These are phyloP conservation scores for Fulica atra DNA, from an alignment of 2,113 vertebrate species.

Conservation along the genomic window DNA sequence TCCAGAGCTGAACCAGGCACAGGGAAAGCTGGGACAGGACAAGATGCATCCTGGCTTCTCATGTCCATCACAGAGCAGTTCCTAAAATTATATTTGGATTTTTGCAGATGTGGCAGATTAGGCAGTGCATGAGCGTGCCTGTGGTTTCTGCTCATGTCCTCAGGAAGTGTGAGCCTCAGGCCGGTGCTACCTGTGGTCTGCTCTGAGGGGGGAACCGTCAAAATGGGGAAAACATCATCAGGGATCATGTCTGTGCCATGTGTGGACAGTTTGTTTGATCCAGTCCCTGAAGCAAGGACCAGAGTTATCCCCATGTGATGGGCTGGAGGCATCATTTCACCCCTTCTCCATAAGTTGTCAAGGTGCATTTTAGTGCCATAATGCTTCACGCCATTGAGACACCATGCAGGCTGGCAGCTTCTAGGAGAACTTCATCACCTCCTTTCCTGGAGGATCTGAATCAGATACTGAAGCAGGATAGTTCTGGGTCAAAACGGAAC, in stretches of 20 bases:
- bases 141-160: background rate
- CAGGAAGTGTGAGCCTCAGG: background rate
- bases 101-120: background rate
- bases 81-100: background rate
- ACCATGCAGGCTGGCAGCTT: background rate
- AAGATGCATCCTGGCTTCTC: background rate
- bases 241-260: fast-evolving
- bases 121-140: fast-evolving
- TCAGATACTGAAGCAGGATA: background rate
- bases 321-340: background rate
- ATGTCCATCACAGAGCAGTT: background rate
- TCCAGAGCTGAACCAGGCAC: background rate
- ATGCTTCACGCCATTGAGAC: background rate
- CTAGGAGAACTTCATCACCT: background rate
- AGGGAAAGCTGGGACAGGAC: background rate
- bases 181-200: background rate
- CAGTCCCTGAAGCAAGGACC: background rate
- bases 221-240: background rate
- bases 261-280: background rate
- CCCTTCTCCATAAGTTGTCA: background rate
- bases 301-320: background rate
- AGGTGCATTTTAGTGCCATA: background rate
- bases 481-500: background rate
- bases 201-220: background rate
- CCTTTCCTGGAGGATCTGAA: background rate